These are phyloP conservation scores for Spatulosminthurus flaviceps DNA, from an alignment of 2,888 invertebrate genomes.

Conservation along the genomic window DNA sequence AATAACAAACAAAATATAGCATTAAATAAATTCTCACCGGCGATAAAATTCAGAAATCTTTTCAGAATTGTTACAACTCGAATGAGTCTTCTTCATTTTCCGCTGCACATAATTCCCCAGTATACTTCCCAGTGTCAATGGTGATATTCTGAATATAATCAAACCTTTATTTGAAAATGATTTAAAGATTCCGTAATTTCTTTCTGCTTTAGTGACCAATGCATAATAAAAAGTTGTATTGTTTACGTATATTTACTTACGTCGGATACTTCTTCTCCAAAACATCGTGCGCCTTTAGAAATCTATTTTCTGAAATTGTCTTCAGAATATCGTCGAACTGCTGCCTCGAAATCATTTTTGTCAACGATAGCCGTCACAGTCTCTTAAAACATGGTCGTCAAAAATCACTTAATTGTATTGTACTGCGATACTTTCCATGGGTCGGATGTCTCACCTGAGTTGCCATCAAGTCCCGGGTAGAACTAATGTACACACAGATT, in stretches of 20 bases:
- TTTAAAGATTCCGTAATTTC: background rate
- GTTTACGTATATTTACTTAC: constrained; percentile 45
- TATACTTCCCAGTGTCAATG: constrained; percentile 76
- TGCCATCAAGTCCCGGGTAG: no score
- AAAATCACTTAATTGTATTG: no score
- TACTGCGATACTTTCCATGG: no score
- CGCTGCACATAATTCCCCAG: constrained; percentile 74
- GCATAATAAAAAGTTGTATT: no score
- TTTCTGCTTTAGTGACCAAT: background rate
- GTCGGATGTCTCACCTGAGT: no score
- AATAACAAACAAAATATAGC: background rate
- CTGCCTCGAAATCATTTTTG: constrained; percentile 60
- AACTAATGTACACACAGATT: no score
- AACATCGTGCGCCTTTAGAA: constrained; percentile 54
- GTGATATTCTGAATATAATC: constrained; percentile 69
- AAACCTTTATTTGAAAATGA: background rate
- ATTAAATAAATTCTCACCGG: no score
- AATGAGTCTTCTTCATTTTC: constrained; percentile 73
- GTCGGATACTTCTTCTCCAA: constrained; percentile 60
- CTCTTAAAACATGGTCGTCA: no score
- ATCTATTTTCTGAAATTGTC: constrained; percentile 52
- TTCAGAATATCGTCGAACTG: constrained; percentile 59
- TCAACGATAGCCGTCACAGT: no score
- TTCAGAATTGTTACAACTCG: constrained; percentile 71
- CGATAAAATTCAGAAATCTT: constrained; percentile 46